Conservation (phyloP, 2,888 invertebrate genomes). For the Pyrocoelia pectoralis region DNA sequence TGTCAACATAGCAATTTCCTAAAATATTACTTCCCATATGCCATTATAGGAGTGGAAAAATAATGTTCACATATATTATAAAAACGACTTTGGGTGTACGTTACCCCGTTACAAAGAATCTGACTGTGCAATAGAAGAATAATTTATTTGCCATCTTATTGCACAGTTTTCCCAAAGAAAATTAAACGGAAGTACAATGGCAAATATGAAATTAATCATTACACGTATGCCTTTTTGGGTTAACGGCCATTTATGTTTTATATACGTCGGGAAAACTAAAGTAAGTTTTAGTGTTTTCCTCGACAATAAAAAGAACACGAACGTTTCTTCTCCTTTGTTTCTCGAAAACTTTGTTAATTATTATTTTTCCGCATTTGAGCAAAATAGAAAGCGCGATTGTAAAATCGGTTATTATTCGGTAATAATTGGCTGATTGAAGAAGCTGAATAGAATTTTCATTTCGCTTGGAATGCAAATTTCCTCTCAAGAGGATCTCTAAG, state of each 20-base stretch:
- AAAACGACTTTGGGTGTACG: slow-evolving; percentile 24
- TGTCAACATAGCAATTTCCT: slow-evolving; percentile 31
- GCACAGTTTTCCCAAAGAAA: slow-evolving; percentile 25
- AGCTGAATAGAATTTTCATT: slow-evolving; percentile 14
- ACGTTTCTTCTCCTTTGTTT: not conserved
- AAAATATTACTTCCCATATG: slow-evolving; percentile 34
- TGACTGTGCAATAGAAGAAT: slow-evolving; percentile 34
- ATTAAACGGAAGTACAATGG: slow-evolving; percentile 36
- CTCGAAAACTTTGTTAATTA: not conserved
- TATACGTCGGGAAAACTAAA: not conserved
- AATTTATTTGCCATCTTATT: slow-evolving; percentile 35
- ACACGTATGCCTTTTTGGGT: slow-evolving; percentile 1
- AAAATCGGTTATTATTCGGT: slow-evolving; percentile 30
- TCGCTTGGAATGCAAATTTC: slow-evolving; percentile 26
- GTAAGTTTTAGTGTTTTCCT: not conserved
- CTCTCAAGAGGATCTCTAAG: slow-evolving; percentile 21
- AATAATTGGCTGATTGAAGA: slow-evolving; percentile 27
- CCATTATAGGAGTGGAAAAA: slow-evolving; percentile 34
- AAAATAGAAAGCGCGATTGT: slow-evolving; percentile 9
- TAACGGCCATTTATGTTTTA: not conserved
- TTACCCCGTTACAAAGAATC: slow-evolving; percentile 23
- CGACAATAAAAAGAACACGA: not conserved
- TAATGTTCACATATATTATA: slow-evolving; percentile 36
- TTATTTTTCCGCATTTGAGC: not conserved
- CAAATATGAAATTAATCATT: slow-evolving; percentile 26